Evolutionary conservation across 1,140 invertebrate genomes (phyloP).

Genomic region (Drosophila sechellia): DNA sequence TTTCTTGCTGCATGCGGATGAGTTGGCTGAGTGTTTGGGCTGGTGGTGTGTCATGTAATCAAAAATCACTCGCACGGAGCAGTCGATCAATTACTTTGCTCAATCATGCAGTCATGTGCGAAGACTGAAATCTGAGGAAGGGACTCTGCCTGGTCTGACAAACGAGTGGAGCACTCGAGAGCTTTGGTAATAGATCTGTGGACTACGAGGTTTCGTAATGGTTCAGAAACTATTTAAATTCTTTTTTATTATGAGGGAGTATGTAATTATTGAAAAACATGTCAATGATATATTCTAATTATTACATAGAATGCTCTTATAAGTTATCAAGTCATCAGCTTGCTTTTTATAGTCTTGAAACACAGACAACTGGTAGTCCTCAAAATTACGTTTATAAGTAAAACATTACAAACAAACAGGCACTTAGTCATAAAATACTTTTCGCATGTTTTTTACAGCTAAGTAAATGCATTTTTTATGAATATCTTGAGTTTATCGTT

Average conservation of each 20-base stretch:
- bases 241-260: not conserved
- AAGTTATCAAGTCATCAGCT: too few relatives aligned
- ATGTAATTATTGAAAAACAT: not conserved
- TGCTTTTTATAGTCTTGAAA: too few relatives aligned
- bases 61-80: slow-evolving; percentile 72
- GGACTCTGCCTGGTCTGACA: slow-evolving; percentile 1
- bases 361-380: too few relatives aligned
- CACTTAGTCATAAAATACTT: slow-evolving; percentile 17
- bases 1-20: slow-evolving; percentile 10
- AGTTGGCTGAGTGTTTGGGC: slow-evolving; percentile 21
- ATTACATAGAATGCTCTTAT: not conserved
- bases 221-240: slow-evolving; percentile 7
- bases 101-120: slow-evolving; percentile 71
- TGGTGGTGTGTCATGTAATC: slow-evolving; percentile 68
- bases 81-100: slow-evolving; percentile 72
- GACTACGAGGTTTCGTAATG: slow-evolving; percentile 16
- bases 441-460: slow-evolving; percentile 2
- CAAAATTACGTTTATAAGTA: not conserved
- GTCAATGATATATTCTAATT: not conserved
- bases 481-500: slow-evolving; percentile 11
- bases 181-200: slow-evolving; percentile 6
- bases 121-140: slow-evolving; percentile 16
- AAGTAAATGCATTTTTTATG: slow-evolving; percentile 10
- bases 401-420: slow-evolving; percentile 8
- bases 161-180: not conserved